phyloP scores from a whole-genome alignment of 2,113 vertebrate species.

The Donacobius atricapilla region DNA sequence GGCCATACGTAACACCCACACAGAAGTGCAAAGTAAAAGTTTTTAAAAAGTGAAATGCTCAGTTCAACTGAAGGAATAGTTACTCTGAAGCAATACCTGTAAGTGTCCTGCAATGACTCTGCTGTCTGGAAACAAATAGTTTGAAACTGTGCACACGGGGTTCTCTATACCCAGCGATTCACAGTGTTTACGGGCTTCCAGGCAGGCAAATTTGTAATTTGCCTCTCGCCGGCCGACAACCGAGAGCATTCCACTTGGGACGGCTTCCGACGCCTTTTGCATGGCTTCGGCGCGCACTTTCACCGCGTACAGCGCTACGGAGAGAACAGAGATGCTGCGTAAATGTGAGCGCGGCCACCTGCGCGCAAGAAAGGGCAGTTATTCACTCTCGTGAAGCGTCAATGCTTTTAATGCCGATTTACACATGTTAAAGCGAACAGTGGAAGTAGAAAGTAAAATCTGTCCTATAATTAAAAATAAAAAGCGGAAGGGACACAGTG shows the following conservation, averaged over 20 bases:
- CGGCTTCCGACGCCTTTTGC: constrained; percentile 85
- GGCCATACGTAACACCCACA: accelerated
- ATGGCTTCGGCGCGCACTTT: constrained; percentile 92
- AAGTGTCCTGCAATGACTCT: constrained; percentile 91
- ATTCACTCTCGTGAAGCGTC: background rate
- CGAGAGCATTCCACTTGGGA: constrained; percentile 89
- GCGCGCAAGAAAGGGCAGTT: background rate
- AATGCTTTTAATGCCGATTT: background rate
- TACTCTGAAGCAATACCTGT: constrained; percentile 71
- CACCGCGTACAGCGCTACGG: constrained; percentile 85
- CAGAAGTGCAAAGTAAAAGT: background rate
- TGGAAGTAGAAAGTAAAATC: background rate
- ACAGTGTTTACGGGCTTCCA: constrained; percentile 87
- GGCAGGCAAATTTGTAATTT: constrained; percentile 81
- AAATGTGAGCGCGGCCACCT: background rate
- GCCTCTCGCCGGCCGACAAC: constrained; percentile 79
- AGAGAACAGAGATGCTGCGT: background rate
- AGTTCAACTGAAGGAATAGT: background rate
- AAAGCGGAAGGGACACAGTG: background rate
- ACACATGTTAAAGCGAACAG: background rate
- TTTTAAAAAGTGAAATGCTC: background rate
- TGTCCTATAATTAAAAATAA: background rate
- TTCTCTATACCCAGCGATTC: constrained; percentile 75
- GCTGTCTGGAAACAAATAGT: constrained; percentile 90
- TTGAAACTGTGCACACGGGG: constrained; percentile 88